Evolutionary conservation across 2,113 vertebrate genomes (phyloP).

Genomic region (Choloepus hoffmanni): DNA sequence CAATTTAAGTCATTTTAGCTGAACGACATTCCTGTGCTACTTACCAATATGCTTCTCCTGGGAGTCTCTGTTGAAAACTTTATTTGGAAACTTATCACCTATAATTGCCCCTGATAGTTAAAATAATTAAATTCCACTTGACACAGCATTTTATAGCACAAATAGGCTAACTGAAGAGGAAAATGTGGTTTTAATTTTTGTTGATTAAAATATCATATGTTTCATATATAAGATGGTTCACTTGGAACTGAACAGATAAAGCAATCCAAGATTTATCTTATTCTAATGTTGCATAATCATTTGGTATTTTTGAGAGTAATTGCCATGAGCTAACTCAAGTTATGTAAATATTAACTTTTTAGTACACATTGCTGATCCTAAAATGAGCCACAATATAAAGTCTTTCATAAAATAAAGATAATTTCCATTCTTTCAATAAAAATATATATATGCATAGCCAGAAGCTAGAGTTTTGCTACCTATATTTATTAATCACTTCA

Average conservation of each 20-base stretch:
- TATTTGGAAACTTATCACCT: constrained; percentile 48
- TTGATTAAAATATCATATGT: constrained; percentile 60
- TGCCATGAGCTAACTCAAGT: constrained; percentile 47
- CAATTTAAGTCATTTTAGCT: constrained; percentile 12
- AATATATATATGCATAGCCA: not conserved
- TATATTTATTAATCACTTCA: not conserved
- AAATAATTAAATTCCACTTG: constrained; percentile 50
- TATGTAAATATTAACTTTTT: constrained; percentile 49
- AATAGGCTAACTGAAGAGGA: constrained; percentile 32
- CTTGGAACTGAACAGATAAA: constrained; percentile 57
- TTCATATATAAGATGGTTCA: constrained; percentile 68
- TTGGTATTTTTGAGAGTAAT: constrained; percentile 59
- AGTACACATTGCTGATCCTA: constrained; percentile 4
- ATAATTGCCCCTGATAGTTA: constrained; percentile 48
- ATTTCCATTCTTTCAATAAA: constrained; percentile 13
- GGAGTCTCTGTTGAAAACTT: constrained; percentile 40
- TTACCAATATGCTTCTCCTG: constrained; percentile 28
- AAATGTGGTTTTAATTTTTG: constrained; percentile 72
- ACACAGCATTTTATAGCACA: constrained; percentile 33
- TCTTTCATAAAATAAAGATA: constrained; percentile 33
- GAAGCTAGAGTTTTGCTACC: not conserved
- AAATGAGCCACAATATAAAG: constrained; percentile 14
- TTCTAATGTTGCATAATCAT: constrained; percentile 56
- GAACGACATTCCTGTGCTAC: not conserved
- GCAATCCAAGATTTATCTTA: constrained; percentile 61